Evolutionary conservation across 2,113 vertebrate genomes (phyloP), one percentile per base, ranked within the genome.

Genomic region (Pseudopodoces humilis): DNA sequence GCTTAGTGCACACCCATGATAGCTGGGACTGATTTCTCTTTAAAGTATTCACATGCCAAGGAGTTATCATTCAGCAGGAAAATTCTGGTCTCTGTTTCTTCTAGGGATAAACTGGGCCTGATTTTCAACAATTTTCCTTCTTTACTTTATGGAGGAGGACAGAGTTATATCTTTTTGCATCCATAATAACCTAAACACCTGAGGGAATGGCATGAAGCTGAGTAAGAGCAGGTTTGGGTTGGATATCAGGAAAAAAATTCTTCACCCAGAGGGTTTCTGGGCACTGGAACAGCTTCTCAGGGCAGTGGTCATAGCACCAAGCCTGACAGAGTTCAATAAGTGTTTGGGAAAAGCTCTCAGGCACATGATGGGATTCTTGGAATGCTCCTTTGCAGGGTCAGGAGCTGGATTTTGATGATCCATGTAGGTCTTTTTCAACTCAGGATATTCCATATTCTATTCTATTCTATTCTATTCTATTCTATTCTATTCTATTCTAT

Each of bases 351-450:
- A 33, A 27, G 5, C 15, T 52, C 33, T 67, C 44, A 88, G 59
- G 27, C 12, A 58, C 15, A 6, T 5, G 16, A 8, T 79, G 49
- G 17, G 31, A 37, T 35, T 37, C 21, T 49, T 80, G 35, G 50
- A 39, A 35, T 35, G 41, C 43, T 43, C 25, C 43, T 44, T 12
- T 56, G 12, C 50, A 59, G 18, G 8, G 8, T 17, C 44, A 58
- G 44, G 17, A 58, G 15, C 4, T 50, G 44, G 6, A 28, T 8
- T 37, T 64, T 0, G 0, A 13, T 37, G 12, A 6, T 23, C 8
- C 35, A 19, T 33, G 10, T 33, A 44, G 9, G 18, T 59, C 4
- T 31, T 74, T 58, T 81, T 10, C 43, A 50, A 9, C 31, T 65
- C 18, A 43, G 17, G 25, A 18, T 35, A 49, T 70, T 55, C 39